Evolutionary conservation across 2,888 invertebrate genomes (phyloP).

Genomic region (Dynastes tityus): DNA sequence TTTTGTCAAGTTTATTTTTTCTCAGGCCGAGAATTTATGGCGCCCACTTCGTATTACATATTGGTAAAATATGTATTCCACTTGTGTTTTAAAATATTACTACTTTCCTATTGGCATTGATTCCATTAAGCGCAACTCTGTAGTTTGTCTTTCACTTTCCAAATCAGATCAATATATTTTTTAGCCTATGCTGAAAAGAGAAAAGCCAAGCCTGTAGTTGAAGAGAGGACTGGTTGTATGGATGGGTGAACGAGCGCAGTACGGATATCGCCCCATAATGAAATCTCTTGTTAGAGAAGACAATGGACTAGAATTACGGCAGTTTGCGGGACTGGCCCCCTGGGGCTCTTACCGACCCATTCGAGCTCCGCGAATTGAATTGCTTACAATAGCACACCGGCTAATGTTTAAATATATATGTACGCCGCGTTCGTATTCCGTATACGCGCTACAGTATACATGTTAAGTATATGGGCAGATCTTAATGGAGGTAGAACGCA

Average conservation of each 20-base stretch:
- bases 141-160: not conserved
- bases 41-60: no score
- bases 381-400: slow-evolving; percentile 52
- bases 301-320: slow-evolving; percentile 53
- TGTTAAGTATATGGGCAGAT: not conserved
- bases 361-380: slow-evolving; percentile 50
- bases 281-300: slow-evolving; percentile 54
- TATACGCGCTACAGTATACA: not conserved
- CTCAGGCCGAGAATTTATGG: no score
- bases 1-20: no score
- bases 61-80: no score
- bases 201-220: slow-evolving; percentile 9
- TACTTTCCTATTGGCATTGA: no score
- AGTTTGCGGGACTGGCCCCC: slow-evolving; percentile 52
- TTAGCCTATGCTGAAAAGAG: slow-evolving; percentile 24
- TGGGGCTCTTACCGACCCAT: slow-evolving; percentile 50
- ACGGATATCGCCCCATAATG: slow-evolving; percentile 51
- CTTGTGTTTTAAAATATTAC: no score
- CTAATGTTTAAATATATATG: slow-evolving; percentile 49
- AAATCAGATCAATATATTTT: slow-evolving; percentile 39
- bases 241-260: slow-evolving; percentile 24
- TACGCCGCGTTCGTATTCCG: slow-evolving; percentile 6
- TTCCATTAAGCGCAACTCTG: no score
- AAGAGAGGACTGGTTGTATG: slow-evolving; percentile 7
- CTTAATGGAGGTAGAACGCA: slow-evolving; percentile 23